Base-by-base conservation (phyloP, 2,113 vertebrate species). In the Lates calcarifer region DNA sequence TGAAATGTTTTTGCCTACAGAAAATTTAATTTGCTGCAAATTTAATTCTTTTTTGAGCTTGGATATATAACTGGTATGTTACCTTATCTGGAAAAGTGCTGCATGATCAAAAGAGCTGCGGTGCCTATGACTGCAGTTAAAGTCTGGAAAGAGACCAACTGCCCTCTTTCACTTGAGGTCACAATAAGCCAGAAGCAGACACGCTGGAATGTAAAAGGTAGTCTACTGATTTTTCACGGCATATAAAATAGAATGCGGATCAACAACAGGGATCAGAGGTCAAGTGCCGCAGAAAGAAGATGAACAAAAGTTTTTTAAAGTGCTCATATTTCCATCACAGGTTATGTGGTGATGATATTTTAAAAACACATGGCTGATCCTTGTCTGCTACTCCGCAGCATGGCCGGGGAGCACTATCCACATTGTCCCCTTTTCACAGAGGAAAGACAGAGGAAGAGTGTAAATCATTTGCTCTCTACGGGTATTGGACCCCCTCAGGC, bases 211-310 rank as follows among this genome's bases (percentile, higher is more conserved):
- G 86, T 56, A 60, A 62, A 72, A 81, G 71, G 72, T 81, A 85
- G 87, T 65, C 39, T 18, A 49, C 85, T 78, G 91, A 90, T 94
- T 94, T 81, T 91, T 82, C 83, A 87, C 71, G 77, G 87, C 53
- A 77, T 63, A 92, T 88, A 81, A 92, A 92, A 66, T 47, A 72
- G 67, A 89, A 87, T 49, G 49, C 76, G 47, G 79, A 85, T 74
- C 60, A 81, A 73, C 63, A 79, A 49, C 35, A 76, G 76, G 61
- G 81, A 84, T 89, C 85, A 90, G 41, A 88, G 90, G 92, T 94
- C 82, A 89, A 92, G 76, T 87, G 82, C 81, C 82, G 74, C 51
- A 64, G 84, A 91, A 81, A 81, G 74, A 85, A 39, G 75, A 79
- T 82, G 73, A 76, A 79, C 62, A 62, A 84, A 71, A 77, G 55